Conservation (phyloP, 1,140 invertebrate genomes). For the Aphaenogaster rudis region DNA sequence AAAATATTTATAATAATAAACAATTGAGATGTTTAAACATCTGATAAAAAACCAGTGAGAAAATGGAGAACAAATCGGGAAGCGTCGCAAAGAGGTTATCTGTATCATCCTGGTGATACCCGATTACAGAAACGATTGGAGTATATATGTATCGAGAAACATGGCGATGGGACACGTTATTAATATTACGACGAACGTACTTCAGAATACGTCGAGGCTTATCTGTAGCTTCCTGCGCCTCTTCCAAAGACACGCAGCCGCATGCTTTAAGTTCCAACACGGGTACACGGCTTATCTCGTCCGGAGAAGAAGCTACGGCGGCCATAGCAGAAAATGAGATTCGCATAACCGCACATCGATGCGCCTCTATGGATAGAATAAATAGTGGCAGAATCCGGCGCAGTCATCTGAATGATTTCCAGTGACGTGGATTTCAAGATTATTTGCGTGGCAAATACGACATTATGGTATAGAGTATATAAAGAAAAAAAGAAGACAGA, state of each 20-base stretch:
- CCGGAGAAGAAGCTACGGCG: conserved; percentile 70
- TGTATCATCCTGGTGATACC: not conserved
- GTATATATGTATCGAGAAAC: conserved; percentile 62
- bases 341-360: conserved; percentile 69
- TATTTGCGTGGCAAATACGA: conserved; percentile 7
- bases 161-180: conserved; percentile 50
- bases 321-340: conserved; percentile 77
- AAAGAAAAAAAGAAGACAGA: not conserved
- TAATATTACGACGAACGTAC: conserved; percentile 75
- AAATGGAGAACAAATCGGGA: not conserved
- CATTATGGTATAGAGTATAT: conserved; percentile 4
- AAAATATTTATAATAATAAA: conserved; percentile 13
- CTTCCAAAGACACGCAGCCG: conserved; percentile 58
- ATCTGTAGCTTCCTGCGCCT: conserved; percentile 48
- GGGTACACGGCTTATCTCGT: conserved; percentile 75
- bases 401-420: conserved; percentile 64
- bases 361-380: conserved; percentile 66
- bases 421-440: conserved; percentile 42
- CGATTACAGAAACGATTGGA: conserved; percentile 65
- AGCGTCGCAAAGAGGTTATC: not conserved
- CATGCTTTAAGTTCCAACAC: conserved; percentile 73
- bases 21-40: not conserved
- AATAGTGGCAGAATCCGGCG: conserved; percentile 36
- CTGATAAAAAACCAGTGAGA: not conserved
- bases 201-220: conserved; percentile 70